These are phyloP conservation scores for Gulo gulo DNA, from an alignment of 2,113 vertebrate species.

Conservation along the genomic window DNA sequence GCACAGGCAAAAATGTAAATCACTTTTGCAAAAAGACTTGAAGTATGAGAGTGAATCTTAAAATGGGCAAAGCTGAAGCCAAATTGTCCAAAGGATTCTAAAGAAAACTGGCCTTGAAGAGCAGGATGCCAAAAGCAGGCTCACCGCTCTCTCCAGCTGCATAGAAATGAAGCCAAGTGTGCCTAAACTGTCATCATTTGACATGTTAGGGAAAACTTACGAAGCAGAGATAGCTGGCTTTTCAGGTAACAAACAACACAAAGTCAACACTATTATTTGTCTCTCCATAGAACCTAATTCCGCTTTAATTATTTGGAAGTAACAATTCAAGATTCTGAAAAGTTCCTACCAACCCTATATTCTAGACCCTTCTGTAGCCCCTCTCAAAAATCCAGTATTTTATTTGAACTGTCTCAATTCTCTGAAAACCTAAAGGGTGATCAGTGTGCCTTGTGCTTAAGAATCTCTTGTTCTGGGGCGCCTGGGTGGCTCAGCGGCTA, in stretches of 20 bases:
- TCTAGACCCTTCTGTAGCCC: background rate
- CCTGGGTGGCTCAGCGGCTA: too few species aligned
- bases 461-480: background rate
- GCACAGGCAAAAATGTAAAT: background rate
- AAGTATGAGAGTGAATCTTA: background rate
- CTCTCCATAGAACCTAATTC: background rate
- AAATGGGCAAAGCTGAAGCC: background rate
- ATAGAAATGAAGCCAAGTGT: background rate
- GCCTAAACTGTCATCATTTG: background rate
- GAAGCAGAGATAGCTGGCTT: background rate
- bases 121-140: background rate
- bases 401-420: background rate
- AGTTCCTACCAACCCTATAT: background rate
- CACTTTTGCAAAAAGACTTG: background rate
- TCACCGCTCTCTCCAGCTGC: background rate
- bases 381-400: slow-evolving; percentile 18
- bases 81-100: background rate
- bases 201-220: background rate
- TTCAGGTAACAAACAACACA: background rate
- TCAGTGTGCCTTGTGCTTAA: background rate
- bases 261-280: background rate
- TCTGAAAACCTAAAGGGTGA: background rate
- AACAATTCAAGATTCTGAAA: background rate
- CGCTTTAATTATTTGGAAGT: background rate
- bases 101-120: background rate